Evolutionary conservation across 2,113 vertebrate genomes (phyloP), one percentile per base, ranked within the genome.

Genomic region (Semicossyphus pulcher): DNA sequence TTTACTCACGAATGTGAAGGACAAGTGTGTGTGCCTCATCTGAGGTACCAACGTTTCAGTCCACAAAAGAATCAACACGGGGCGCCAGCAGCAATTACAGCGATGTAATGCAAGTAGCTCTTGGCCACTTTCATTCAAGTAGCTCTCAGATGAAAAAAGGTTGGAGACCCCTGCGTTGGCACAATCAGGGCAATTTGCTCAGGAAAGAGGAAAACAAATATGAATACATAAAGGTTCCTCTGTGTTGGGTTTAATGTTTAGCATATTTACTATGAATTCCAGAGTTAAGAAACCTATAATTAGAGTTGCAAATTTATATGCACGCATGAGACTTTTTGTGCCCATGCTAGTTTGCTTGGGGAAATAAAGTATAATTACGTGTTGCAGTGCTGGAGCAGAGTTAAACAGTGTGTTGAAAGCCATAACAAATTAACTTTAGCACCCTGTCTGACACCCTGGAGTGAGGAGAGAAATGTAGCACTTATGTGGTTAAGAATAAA

Each of bases 401-500:
- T 56, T 26, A 72, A 80, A 70, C 49, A 71, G 12, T 1, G 61
- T 47, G n/a, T n/a, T n/a, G 39, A 75, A 44, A 84, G 57, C 51
- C 75, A 71, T 54, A 85, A 86, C 68, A 84, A 61, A 68, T 80
- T 64, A 83, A 82, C 48, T 78, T 26, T 5, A 71, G 70, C 60
- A 53, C 51, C 49, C 60, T 31, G 68, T 61, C 72, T 81, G 86
- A 81, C 72, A 71, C 61, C 8, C 74, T 1, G 34, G 45, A 1
- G 70, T 42, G 26, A 62, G 42, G 51, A 59, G 52, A 59, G 42
- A 68, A 23, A 54, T 44, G 66, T 59, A 28, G 56, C 71, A 73
- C 48, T 89, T 88, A 83, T 74, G 85, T 71, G 88, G 77, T 80
- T 82, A 15, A 41, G 64, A 74, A 81, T 51, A 81, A 82, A 80